Evolutionary conservation across 2,797 vertebrate genomes (phyloP).

Genomic region (Rousettus madagascariensis): DNA sequence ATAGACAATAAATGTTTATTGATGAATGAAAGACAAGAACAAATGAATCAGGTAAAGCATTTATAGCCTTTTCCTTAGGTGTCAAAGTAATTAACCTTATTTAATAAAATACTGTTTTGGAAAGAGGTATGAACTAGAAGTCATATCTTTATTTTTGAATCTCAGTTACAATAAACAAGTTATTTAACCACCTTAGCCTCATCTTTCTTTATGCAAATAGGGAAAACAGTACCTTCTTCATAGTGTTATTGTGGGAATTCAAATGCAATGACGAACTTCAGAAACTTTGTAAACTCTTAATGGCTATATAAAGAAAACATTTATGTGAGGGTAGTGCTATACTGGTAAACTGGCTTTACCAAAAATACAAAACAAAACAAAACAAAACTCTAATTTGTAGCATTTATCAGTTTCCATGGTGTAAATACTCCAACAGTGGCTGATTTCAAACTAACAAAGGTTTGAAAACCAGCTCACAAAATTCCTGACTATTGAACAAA

Average conservation of each 20-base stretch:
- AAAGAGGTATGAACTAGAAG: neutral
- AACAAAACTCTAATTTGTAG: neutral
- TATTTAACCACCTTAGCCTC: neutral
- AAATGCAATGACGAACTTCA: neutral
- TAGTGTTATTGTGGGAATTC: neutral
- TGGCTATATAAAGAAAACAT: neutral
- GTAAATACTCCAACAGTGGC: neutral
- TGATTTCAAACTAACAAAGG: constrained; percentile 6
- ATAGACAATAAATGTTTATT: constrained; percentile 39
- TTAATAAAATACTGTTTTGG: constrained; percentile 5
- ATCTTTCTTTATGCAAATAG: neutral
- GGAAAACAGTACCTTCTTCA: neutral
- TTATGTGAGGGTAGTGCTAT: neutral
- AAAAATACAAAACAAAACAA: neutral
- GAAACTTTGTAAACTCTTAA: neutral
- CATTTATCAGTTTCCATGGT: neutral
- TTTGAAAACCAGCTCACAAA: neutral
- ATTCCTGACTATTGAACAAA: neutral
- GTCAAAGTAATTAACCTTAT: constrained; percentile 39
- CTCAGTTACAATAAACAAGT: neutral
- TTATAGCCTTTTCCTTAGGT: neutral
- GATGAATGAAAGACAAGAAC: constrained; percentile 44
- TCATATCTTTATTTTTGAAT: neutral
- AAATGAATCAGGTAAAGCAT: constrained; percentile 6
- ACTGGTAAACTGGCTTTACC: neutral